Evolutionary conservation across 2,113 vertebrate genomes (phyloP).

Genomic region (Myiagra hebetior): DNA sequence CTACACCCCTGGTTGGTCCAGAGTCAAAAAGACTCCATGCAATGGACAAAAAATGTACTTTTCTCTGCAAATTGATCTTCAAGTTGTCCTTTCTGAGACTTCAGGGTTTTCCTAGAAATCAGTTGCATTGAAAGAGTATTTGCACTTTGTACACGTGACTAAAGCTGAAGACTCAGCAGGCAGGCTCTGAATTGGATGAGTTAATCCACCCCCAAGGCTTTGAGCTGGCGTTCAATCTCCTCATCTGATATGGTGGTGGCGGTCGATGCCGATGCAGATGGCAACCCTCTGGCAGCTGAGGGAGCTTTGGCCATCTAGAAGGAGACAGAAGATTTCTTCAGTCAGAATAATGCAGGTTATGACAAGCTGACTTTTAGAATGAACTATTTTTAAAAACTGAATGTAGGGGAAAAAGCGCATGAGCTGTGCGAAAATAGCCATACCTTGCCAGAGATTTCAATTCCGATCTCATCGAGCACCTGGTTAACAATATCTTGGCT

Average conservation of each 20-base stretch:
- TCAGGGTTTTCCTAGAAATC: slow-evolving; percentile 29
- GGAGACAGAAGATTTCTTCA: background rate
- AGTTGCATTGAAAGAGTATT: slow-evolving; percentile 56
- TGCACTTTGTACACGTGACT: slow-evolving; percentile 18
- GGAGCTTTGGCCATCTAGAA: slow-evolving; percentile 93
- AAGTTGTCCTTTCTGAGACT: slow-evolving; percentile 18
- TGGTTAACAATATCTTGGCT: slow-evolving; percentile 97
- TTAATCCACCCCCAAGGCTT: slow-evolving; percentile 94
- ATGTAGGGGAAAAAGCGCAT: background rate
- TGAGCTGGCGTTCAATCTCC: slow-evolving; percentile 95
- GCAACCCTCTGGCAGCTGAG: slow-evolving; percentile 84
- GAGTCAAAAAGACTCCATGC: background rate
- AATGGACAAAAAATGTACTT: background rate
- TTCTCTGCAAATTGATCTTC: background rate
- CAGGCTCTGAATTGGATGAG: background rate
- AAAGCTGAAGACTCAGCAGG: background rate
- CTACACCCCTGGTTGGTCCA: background rate
- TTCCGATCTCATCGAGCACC: slow-evolving; percentile 97
- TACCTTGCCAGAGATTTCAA: slow-evolving; percentile 97
- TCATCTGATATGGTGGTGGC: slow-evolving; percentile 88
- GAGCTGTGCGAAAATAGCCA: background rate
- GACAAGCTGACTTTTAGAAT: background rate
- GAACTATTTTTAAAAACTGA: background rate
- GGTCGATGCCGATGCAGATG: slow-evolving; percentile 82
- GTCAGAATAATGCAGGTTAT: background rate